phyloP scores from a whole-genome alignment of 2,113 vertebrate genomes.

The Ophiodon elongatus region DNA sequence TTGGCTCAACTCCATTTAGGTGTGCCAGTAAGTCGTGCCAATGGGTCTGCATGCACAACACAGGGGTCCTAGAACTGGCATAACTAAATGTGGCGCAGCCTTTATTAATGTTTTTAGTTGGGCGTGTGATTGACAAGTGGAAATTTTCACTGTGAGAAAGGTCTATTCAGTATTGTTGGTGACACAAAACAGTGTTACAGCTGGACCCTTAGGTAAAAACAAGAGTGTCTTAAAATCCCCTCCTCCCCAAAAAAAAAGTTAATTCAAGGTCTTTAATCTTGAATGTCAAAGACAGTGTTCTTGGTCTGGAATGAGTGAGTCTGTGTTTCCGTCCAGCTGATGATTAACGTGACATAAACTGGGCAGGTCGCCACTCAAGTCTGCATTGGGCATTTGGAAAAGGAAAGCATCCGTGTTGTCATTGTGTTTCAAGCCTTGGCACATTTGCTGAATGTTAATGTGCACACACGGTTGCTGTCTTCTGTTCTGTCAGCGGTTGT shows the following conservation, averaged over 20 bases:
- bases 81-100: background rate
- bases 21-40: slow-evolving; percentile 20
- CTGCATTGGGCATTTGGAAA: slow-evolving; percentile 10
- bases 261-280: slow-evolving; percentile 19
- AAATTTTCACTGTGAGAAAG: background rate
- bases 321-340: slow-evolving; percentile 17
- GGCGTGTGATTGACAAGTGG: slow-evolving; percentile 9
- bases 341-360: slow-evolving; percentile 29
- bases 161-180: slow-evolving; percentile 1
- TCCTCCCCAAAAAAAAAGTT: slow-evolving; percentile 12
- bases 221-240: slow-evolving; percentile 7
- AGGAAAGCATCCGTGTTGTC: slow-evolving; percentile 22
- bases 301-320: background rate
- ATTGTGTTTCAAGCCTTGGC: background rate
- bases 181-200: slow-evolving; percentile 1
- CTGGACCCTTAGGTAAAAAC: slow-evolving; percentile 18
- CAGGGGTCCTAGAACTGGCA: background rate
- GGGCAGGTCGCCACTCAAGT: slow-evolving; percentile 28
- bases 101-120: slow-evolving; percentile 4
- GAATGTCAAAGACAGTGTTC: slow-evolving; percentile 6
- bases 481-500: background rate
- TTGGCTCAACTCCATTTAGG: slow-evolving; percentile 14
- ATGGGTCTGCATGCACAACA: slow-evolving; percentile 3
- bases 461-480: background rate
- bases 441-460: background rate